A percentile compares a stretch with the other conserved stretches of the same genome.
Evolutionary conservation across 2,113 vertebrate species (phyloP).

Genomic region (Vicugna pacos): DNA sequence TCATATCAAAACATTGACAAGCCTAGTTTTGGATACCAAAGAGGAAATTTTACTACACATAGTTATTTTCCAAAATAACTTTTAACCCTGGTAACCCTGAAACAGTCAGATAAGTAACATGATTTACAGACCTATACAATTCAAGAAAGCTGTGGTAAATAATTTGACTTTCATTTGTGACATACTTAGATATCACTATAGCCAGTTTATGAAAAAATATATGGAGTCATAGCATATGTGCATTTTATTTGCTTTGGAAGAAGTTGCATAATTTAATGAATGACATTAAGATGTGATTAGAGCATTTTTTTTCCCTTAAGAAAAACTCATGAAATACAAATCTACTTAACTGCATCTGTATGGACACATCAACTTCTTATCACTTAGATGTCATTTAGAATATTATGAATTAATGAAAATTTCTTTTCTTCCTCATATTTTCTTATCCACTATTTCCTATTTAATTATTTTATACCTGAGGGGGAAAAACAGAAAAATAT

Average conservation of each 20-base stretch:
- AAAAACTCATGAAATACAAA: background rate
- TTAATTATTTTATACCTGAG: background rate
- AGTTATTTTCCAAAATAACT: conserved; percentile 21
- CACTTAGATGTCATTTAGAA: background rate
- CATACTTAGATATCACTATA: background rate
- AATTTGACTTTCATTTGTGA: background rate
- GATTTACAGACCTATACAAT: background rate
- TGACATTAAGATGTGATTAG: background rate
- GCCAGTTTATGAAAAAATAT: background rate
- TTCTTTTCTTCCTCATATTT: background rate
- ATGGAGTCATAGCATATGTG: background rate
- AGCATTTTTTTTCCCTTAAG: background rate
- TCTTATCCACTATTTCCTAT: background rate
- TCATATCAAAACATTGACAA: background rate
- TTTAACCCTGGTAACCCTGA: background rate
- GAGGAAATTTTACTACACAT: background rate
- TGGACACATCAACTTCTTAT: background rate
- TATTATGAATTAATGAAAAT: conserved; percentile 3
- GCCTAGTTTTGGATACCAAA: background rate
- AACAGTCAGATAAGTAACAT: background rate
- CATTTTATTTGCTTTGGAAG: background rate
- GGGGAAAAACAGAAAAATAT: background rate
- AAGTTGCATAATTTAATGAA: background rate
- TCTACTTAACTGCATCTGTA: background rate
- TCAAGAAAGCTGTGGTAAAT: background rate